Evolutionary conservation across 1,140 invertebrate genomes (phyloP).

Genomic region (Drosophila insularis): DNA sequence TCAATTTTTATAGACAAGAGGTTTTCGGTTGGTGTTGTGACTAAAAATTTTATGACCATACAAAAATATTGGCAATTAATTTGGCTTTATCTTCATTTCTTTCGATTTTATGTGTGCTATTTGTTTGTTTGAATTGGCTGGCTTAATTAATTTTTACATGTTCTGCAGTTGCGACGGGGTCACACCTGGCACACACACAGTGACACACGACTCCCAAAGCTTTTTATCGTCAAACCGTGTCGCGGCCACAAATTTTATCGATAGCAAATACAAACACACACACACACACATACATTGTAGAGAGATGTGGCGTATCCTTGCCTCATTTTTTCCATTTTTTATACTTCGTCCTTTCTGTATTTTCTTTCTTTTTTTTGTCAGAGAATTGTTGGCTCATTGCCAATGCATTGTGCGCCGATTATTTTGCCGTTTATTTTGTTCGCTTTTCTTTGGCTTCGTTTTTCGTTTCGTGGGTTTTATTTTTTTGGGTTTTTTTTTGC

Average conservation of each 20-base stretch:
- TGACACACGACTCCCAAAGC: constrained; percentile 39
- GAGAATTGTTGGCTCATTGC: constrained; percentile 63
- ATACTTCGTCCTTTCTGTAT: neutral
- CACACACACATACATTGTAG: constrained; percentile 14
- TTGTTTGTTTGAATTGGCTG: constrained; percentile 29
- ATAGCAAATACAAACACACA: constrained; percentile 50
- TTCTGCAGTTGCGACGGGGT: constrained; percentile 24
- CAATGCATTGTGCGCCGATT: constrained; percentile 81
- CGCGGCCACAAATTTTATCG: constrained; percentile 75
- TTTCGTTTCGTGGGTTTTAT: constrained; percentile 7
- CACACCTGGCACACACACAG: constrained; percentile 27
- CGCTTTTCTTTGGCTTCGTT: constrained; percentile 50
- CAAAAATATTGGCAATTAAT: constrained; percentile 37
- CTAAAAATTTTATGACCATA: neutral
- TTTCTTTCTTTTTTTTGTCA: neutral
- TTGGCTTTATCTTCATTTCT: constrained; percentile 44
- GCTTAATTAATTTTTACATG: constrained; percentile 80
- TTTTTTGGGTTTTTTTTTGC: constrained; percentile 12
- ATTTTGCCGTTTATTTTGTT: constrained; percentile 80
- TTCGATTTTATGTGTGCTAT: constrained; percentile 14
- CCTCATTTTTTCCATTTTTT: constrained; percentile 14
- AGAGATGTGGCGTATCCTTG: constrained; percentile 5
- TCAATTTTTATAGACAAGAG: constrained; percentile 16
- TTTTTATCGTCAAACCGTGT: constrained; percentile 43
- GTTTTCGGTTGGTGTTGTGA: neutral